These are phyloP conservation scores for Leistus spinibarbis DNA, from an alignment of 2,888 invertebrate genomes.

Conservation along the genomic window DNA sequence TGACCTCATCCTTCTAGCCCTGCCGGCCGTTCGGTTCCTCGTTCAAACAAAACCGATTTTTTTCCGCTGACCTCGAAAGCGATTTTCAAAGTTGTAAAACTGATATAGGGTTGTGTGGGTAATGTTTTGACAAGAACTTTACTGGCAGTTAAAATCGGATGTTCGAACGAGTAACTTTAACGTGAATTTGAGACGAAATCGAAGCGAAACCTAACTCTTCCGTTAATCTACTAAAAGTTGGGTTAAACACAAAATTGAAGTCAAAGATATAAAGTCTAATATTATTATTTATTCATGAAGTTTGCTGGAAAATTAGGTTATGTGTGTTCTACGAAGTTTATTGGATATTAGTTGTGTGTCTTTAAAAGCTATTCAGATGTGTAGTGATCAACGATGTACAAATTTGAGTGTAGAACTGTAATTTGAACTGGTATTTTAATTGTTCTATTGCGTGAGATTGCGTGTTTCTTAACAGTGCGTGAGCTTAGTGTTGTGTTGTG, in stretches of 20 bases:
- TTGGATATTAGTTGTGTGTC: no score
- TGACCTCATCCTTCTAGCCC: conserved; percentile 23
- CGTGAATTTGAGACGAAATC: neutral
- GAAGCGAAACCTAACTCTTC: neutral
- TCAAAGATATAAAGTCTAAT: no score
- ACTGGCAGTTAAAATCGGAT: conserved; percentile 28
- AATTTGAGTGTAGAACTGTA: conserved; percentile 16
- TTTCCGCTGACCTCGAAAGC: conserved; percentile 28
- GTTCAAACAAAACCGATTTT: conserved; percentile 26
- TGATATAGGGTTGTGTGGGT: conserved; percentile 36
- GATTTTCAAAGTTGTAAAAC: conserved; percentile 36
- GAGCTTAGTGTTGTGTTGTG: neutral
- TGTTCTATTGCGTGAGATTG: conserved; percentile 22
- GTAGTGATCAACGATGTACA: conserved; percentile 12
- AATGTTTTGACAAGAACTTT: conserved; percentile 31
- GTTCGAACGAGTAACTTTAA: neutral
- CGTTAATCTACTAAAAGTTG: neutral
- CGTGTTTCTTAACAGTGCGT: neutral
- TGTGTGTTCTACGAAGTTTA: no score
- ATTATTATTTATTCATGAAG: no score
- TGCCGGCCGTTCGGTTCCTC: neutral
- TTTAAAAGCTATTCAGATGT: neutral
- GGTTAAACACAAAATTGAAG: neutral
- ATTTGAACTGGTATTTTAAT: conserved; percentile 34
- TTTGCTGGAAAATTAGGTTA: no score